These are phyloP conservation scores for Podarcis cretensis DNA, from an alignment of 2,113 vertebrate species.

Conservation along the genomic window DNA sequence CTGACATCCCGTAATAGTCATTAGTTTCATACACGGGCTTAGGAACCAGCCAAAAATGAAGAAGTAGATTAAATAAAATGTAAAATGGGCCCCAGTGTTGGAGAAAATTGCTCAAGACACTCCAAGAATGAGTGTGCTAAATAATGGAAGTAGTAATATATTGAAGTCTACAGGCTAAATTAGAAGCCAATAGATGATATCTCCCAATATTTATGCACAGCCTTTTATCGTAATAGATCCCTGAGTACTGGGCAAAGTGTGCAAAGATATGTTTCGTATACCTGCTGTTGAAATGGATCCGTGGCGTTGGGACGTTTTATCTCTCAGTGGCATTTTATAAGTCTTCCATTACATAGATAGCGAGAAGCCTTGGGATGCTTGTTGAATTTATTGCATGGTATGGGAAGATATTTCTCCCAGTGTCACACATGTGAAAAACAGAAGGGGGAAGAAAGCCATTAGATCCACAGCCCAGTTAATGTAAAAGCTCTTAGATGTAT, in stretches of 20 bases:
- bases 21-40: background rate
- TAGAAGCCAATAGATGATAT: background rate
- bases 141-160: background rate
- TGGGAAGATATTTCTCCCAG: background rate
- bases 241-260: background rate
- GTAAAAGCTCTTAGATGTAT: background rate
- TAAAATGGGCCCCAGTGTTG: background rate
- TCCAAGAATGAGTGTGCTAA: background rate
- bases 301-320: background rate
- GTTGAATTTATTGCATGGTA: background rate
- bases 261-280: background rate
- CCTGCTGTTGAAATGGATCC: background rate
- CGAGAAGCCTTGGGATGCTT: background rate
- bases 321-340: background rate
- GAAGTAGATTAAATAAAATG: conserved; percentile 3
- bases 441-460: background rate
- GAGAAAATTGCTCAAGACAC: background rate
- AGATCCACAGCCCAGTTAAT: background rate
- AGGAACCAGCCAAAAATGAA: background rate
- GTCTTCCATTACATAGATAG: background rate
- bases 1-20: background rate
- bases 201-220: background rate
- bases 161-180: background rate
- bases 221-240: background rate
- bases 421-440: background rate